Evolutionary conservation across 1,140 invertebrate species (phyloP).

Genomic region (Pogonomyrmex barbatus): DNA sequence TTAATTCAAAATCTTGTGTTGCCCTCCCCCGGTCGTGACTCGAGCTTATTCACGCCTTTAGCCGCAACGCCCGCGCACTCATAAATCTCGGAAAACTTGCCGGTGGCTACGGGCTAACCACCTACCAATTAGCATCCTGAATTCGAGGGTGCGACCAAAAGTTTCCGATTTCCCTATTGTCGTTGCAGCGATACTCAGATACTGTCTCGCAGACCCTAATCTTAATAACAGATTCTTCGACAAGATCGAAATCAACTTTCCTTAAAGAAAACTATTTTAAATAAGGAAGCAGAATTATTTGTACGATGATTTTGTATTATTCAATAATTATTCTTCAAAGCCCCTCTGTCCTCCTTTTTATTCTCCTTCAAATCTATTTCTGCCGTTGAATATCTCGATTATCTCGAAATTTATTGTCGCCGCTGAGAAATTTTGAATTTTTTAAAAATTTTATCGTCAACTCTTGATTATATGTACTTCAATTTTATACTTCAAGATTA

Average conservation of each 20-base stretch:
- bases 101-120: slow-evolving; percentile 72
- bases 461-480: not conserved
- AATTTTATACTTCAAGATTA: no score
- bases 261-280: not conserved
- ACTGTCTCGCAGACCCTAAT: not conserved
- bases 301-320: not conserved
- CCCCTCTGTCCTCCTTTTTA: not conserved
- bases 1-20: slow-evolving; percentile 75
- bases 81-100: slow-evolving; percentile 77
- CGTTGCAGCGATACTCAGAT: not conserved
- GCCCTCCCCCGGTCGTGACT: slow-evolving; percentile 49
- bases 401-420: not conserved
- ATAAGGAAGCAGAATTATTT: not conserved
- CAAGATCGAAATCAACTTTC: not conserved
- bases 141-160: slow-evolving; percentile 57
- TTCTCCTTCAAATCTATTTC: not conserved
- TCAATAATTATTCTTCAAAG: not conserved
- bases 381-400: not conserved
- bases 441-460: not conserved
- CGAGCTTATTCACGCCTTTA: slow-evolving; percentile 60
- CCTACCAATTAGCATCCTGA: slow-evolving; percentile 75
- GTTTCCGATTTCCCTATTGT: slow-evolving; percentile 66
- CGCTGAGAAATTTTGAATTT: not conserved
- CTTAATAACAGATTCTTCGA: slow-evolving; percentile 43
- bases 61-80: slow-evolving; percentile 50